These are phyloP conservation scores for Ferdinandea cuprea DNA, from an alignment of 2,888 invertebrate species.

Conservation along the genomic window DNA sequence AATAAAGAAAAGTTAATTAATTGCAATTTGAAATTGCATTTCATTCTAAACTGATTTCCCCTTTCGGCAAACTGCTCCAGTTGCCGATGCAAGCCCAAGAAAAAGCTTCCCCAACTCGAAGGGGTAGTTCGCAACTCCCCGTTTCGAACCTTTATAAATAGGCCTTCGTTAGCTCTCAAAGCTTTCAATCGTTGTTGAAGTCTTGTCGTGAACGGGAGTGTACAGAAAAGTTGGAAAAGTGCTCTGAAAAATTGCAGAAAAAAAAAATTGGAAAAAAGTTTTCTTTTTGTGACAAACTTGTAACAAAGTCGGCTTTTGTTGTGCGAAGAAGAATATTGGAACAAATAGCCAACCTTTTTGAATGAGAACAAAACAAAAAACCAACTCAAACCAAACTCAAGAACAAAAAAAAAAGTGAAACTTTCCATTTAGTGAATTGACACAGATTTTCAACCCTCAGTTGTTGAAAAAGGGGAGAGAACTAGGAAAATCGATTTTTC, in stretches of 20 bases:
- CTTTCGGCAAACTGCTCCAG: not conserved
- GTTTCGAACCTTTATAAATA: slow-evolving; percentile 64
- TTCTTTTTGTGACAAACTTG: slow-evolving; percentile 54
- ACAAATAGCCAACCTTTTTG: slow-evolving; percentile 15
- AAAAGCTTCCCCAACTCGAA: slow-evolving; percentile 45
- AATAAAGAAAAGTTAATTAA: slow-evolving; percentile 40
- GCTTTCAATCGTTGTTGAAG: slow-evolving; percentile 74
- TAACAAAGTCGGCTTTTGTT: slow-evolving; percentile 55
- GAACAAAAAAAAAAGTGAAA: slow-evolving; percentile 72
- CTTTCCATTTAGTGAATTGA: slow-evolving; percentile 34
- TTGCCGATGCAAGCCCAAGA: slow-evolving; percentile 26
- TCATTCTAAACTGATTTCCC: not conserved
- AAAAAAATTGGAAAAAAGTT: slow-evolving; percentile 16
- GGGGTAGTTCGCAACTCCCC: slow-evolving; percentile 32
- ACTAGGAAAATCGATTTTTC: slow-evolving; percentile 74
- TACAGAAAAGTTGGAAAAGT: slow-evolving; percentile 39
- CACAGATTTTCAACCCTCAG: slow-evolving; percentile 58
- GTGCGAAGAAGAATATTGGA: slow-evolving; percentile 22
- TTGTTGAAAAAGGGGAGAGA: slow-evolving; percentile 23
- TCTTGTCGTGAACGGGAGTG: slow-evolving; percentile 68
- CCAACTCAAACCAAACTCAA: not conserved
- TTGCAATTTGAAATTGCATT: slow-evolving; percentile 11
- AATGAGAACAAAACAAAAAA: slow-evolving; percentile 10
- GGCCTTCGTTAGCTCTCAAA: slow-evolving; percentile 30
- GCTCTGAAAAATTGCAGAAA: slow-evolving; percentile 21